phyloP scores from a whole-genome alignment of 1,140 invertebrate species.

The Patella vulgata region DNA sequence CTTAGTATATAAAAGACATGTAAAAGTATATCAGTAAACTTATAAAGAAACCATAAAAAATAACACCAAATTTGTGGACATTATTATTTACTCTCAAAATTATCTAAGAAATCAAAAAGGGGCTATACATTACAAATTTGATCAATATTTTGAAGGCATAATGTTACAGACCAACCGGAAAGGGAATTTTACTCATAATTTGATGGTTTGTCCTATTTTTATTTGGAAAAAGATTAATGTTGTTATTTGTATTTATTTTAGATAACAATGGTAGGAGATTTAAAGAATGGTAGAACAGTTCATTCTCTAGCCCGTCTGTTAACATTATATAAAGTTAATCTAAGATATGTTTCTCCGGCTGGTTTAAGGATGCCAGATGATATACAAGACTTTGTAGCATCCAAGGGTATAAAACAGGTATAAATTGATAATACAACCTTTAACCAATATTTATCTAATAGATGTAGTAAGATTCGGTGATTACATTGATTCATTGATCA shows the following conservation, averaged over 20 bases:
- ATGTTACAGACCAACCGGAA: background rate
- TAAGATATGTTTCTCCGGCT: conserved; percentile 87
- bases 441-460: too few relatives aligned
- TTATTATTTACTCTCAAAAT: too few relatives aligned
- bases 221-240: too few relatives aligned
- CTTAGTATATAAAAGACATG: too few relatives aligned
- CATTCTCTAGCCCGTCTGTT: conserved; percentile 87
- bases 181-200: background rate
- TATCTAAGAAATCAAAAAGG: too few relatives aligned
- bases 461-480: too few relatives aligned
- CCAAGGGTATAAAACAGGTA: conserved; percentile 82
- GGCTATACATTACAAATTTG: too few relatives aligned
- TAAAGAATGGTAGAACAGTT: conserved; percentile 97
- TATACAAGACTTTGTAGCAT: conserved; percentile 80
- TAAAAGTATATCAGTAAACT: too few relatives aligned
- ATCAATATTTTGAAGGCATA: too few relatives aligned
- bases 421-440: conserved; percentile 18
- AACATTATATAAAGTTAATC: conserved; percentile 64
- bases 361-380: conserved; percentile 90
- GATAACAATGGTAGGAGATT: conserved; percentile 85
- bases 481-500: too few relatives aligned
- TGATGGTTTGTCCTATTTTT: background rate
- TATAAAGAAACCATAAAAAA: too few relatives aligned
- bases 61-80: too few relatives aligned
- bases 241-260: conserved; percentile 44